Base-by-base conservation (phyloP, 2,888 invertebrate species). In the Eupithecia pulchellata region DNA sequence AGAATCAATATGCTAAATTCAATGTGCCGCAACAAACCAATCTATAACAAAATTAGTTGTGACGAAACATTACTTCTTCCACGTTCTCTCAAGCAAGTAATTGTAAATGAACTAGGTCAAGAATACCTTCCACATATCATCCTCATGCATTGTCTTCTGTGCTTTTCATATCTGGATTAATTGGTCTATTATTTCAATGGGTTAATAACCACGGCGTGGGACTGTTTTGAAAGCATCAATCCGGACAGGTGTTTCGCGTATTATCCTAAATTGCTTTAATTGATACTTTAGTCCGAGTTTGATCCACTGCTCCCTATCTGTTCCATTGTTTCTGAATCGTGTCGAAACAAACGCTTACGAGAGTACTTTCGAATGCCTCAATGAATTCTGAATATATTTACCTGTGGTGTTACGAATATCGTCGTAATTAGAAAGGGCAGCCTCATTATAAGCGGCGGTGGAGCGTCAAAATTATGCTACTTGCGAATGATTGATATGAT, bases 241-340 rank as follows among this genome's bases (percentile, higher is more conserved):
- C 61, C 39, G 66, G 73, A 27, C 72, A 73, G 69, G 75, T 78
- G 78, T 72, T 78, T 75, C 77, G 76, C 74, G 71, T 78, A 78
- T 81, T 79, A 76, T 82, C 79, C 78, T 83, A 82, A 52, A 83
- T 82, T 71, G 78, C 75, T 77, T 79, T 87, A 88, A 88, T 87
- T 87, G 82, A 84, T 86, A 82, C 85, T 79, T 25, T 78, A 77
- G 81, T 81, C 71, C 78, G 75, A 78, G 77, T 83, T 78, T 81
- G 80, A 79, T 76, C 75, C 78, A 77, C 75, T 80, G 80, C 90
- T 89, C 89, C 77, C 70, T 83, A 77, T 79, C 75, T 78, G 79
- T 79, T 81, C 86, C 77, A 87, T 87, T 89, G 89, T 89, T 86
- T 82, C 76, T 78, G 77, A 73, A 63, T 68, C 74, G 80, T 86